Conservation (phyloP, 2,113 vertebrate species). For the Cyanistes caeruleus region DNA sequence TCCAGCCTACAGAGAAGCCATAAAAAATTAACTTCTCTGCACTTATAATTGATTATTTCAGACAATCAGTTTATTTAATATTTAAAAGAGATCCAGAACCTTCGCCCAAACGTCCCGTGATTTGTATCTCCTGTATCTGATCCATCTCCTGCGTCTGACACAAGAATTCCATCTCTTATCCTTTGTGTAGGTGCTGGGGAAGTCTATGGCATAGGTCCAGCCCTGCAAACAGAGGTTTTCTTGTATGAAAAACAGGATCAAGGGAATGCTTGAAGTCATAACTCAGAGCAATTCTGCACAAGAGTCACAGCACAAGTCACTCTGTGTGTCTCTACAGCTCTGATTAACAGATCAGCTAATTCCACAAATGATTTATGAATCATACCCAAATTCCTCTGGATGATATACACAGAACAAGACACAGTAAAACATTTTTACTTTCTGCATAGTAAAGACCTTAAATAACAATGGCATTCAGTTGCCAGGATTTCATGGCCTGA, state of each 20-base stretch:
- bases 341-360: slow-evolving; percentile 28
- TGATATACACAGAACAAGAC: background rate
- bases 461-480: background rate
- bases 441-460: background rate
- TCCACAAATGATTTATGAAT: background rate
- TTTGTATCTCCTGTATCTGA: slow-evolving; percentile 93
- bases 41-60: background rate
- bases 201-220: slow-evolving; percentile 95
- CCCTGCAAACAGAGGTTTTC: slow-evolving; percentile 79
- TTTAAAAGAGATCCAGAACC: slow-evolving; percentile 66
- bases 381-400: background rate
- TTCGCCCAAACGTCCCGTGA: slow-evolving; percentile 91
- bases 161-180: slow-evolving; percentile 98
- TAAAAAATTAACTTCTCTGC: background rate
- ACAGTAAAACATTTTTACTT: slow-evolving; percentile 5
- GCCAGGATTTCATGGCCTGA: background rate
- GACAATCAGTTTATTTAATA: background rate
- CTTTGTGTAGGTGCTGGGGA: slow-evolving; percentile 92
- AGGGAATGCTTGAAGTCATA: background rate
- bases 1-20: background rate
- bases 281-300: background rate
- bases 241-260: slow-evolving; percentile 7
- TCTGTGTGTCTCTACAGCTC: background rate
- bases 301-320: background rate
- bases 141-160: slow-evolving; percentile 91